A percentile compares a stretch with the other conserved stretches of the same genome.
Evolutionary conservation across 2,888 invertebrate species (phyloP).

Genomic region (Synergus japonicus): DNA sequence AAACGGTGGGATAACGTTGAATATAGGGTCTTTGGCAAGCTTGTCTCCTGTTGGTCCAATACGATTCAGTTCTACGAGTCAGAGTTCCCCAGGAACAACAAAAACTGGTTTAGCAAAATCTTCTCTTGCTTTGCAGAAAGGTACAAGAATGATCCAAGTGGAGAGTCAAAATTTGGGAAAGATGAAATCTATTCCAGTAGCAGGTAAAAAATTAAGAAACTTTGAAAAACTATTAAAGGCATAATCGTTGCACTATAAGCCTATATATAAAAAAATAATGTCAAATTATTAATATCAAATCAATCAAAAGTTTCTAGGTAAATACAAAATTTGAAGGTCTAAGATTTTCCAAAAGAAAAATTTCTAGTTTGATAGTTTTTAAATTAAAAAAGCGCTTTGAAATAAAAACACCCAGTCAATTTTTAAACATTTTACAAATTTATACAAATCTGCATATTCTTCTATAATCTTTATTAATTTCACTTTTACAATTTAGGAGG

Average conservation of each 20-base stretch:
- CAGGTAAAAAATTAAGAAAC: slow-evolving; percentile 4
- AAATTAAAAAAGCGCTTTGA: too few species aligned
- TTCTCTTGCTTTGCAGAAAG: slow-evolving; percentile 13
- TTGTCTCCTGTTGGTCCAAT: slow-evolving; percentile 75
- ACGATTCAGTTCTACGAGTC: slow-evolving; percentile 66
- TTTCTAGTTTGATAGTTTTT: too few species aligned
- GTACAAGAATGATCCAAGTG: slow-evolving; percentile 6
- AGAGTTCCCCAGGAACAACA: not conserved
- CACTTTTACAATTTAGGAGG: slow-evolving; percentile 16
- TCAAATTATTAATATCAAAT: too few species aligned
- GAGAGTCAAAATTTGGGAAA: slow-evolving; percentile 17
- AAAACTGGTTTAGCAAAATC: not conserved
- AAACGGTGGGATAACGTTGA: slow-evolving; percentile 74
- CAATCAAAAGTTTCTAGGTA: not conserved
- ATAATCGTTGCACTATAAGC: not conserved
- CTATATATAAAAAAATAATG: not conserved
- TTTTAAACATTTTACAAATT: not conserved
- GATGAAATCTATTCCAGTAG: slow-evolving; percentile 13
- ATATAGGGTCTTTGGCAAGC: slow-evolving; percentile 76
- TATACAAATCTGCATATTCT: not conserved
- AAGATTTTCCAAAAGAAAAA: too few species aligned
- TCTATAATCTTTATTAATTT: not conserved
- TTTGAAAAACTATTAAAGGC: too few species aligned
- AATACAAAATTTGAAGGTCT: not conserved
- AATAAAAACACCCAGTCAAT: not conserved